These are phyloP conservation scores for Cephus pulcher DNA, from an alignment of 2,888 invertebrate species.

Conservation along the genomic window DNA sequence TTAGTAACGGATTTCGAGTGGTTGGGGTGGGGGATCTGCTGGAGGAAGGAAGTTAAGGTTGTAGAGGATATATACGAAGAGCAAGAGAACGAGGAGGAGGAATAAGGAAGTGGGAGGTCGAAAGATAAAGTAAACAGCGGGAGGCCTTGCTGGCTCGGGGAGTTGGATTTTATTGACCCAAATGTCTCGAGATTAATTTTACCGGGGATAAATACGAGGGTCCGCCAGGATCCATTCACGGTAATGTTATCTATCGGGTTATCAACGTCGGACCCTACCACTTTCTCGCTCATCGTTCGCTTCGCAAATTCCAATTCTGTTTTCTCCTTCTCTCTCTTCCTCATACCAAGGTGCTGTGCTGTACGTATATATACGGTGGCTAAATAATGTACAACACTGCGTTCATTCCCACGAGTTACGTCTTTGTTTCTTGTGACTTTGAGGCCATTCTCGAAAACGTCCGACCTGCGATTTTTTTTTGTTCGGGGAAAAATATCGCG, in stretches of 20 bases:
- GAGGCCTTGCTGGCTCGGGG: constrained; percentile 13
- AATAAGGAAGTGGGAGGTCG: constrained; percentile 26
- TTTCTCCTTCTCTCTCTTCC: background rate
- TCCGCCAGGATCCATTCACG: constrained; percentile 5
- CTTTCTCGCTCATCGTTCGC: background rate
- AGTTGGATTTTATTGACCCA: constrained; percentile 38
- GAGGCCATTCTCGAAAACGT: background rate
- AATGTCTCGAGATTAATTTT: constrained; percentile 48
- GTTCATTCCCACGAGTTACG: background rate
- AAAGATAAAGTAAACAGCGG: constrained; percentile 44
- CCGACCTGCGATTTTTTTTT: background rate
- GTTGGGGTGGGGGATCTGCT: background rate
- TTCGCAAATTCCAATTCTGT: background rate
- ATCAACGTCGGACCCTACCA: background rate
- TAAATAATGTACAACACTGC: background rate
- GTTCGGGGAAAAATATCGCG: background rate
- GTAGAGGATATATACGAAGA: constrained; percentile 17
- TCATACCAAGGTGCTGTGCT: background rate
- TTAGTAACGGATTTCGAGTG: constrained; percentile 50
- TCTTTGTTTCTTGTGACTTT: background rate
- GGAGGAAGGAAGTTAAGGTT: constrained; percentile 19
- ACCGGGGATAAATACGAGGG: constrained; percentile 34
- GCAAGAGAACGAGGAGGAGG: constrained; percentile 20
- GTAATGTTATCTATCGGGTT: constrained; percentile 18
- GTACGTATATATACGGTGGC: background rate